Evolutionary conservation across 2,113 vertebrate species (phyloP), one percentile per base, ranked within the genome.

Genomic region (Sturnira hondurensis): DNA sequence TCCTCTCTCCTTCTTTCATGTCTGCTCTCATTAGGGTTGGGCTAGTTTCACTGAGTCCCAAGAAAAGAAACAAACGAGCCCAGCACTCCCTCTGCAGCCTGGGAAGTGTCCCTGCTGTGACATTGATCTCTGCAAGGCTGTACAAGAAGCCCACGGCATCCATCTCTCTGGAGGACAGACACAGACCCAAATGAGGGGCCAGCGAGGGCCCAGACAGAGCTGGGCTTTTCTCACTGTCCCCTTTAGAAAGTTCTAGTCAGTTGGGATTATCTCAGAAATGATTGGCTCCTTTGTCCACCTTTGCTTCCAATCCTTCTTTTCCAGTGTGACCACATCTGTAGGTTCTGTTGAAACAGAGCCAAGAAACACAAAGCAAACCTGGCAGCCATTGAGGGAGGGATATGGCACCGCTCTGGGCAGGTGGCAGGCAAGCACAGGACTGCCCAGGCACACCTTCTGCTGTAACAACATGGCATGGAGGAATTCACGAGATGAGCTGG

Each of bases 11-110:
- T 58, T 24, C 45, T 94, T 77, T 83, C 47, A 28, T 89, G 93
- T 86, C 80, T 67, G 36, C 52, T 85, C 74, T 97, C 87, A 58
- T 95, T 47, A 96, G 65, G n/a, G 56, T 67, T 65, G 11, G 45
- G 76, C n/a, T 41, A 54, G 43, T 45, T 68, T 76, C 73, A 33
- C 33, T 3, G 19, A 87, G 63, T 36, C 50, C 78, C 45, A 26
- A 19, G n/a, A 93, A 71, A 67, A 50, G 45, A 65, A 36, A 86
- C 36, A 41, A 74, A 78, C 17, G 52, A 92, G 50, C 71, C 16
- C 31, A 70, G 63, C 86, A 26, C 4, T 47, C 28, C 56, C 15
- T 2, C 38, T 4, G 2, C 15, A n/a, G 28, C 90, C 96, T 61
- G 43, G 45, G 50, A 84, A 28, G 14, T 1, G 0, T 12, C 16